Evolutionary conservation across 1,140 invertebrate genomes (phyloP), one percentile per base, ranked within the genome.

Genomic region (Dryas iulia): DNA sequence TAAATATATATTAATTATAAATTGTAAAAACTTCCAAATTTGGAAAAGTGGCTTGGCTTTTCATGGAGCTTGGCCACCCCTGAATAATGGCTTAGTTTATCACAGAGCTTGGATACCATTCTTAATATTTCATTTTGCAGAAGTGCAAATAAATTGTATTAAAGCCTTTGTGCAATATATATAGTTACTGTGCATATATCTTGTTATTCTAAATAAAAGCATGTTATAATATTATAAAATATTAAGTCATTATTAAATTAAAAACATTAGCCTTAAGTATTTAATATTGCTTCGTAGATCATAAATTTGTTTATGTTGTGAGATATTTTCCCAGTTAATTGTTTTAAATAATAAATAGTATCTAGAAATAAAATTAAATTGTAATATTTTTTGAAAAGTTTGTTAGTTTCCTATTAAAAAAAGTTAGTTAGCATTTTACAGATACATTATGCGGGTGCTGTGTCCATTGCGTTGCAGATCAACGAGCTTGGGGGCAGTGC

Each of bases 111-210:
- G n/a, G n/a, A 21, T 6, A 47, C 18, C 21, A n/a, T 39, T 39
- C 21, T 52, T 14, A 21, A 56, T 26, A 14, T 33, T 62, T 61
- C 11, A 61, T 59, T 31, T 60, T 26, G 14, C 24, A 47, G 30
- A 47, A 71, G 69, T 74, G 73, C 71, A 73, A 77, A 74, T 60
- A 61, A 58, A 62, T 39, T 68, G 61, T 69, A 60, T 52, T 58
- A 39, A 59, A 54, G 68, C 57, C 69, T 65, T 64, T 69, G 76
- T 81, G 76, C 78, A 81, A 81, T 81, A 78, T 73, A 63, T 18
- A 47, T 28, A 21, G 39, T 21, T 21, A 47, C 39, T 47, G 18
- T 47, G 18, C 18, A 47, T 47, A 47, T 21, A 47, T 47, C 7
- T 18, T 14, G 8, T 21, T 47, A 47, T 21, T 14, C 21, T 47